Percentiles rank a stretch among this genome's conserved stretches.
phyloP scores from a whole-genome alignment of 2,888 invertebrate species.

The Eupithecia vulgata region DNA sequence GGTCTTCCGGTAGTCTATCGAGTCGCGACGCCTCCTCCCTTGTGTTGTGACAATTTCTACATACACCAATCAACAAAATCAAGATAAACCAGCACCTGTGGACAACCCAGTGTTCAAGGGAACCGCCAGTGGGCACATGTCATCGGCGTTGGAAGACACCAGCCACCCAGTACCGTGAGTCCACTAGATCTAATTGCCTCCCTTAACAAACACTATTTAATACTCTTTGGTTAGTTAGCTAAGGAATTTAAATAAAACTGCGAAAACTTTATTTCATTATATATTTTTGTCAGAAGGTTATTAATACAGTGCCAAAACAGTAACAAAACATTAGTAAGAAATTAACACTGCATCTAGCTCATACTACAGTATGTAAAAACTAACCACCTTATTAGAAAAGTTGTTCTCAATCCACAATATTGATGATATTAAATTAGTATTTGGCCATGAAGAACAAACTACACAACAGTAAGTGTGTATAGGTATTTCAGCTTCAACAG shows the following conservation, averaged over 20 bases:
- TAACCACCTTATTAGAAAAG: slow-evolving; percentile 31
- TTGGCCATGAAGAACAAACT: neutral
- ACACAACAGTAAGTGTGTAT: neutral
- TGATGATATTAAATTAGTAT: neutral
- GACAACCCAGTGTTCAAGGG: no score
- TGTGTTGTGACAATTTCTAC: no score
- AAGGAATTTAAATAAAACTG: slow-evolving; percentile 64
- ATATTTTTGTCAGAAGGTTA: slow-evolving; percentile 84
- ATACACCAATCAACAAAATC: no score
- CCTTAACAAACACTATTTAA: no score
- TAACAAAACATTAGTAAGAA: slow-evolving; percentile 84
- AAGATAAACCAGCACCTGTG: no score
- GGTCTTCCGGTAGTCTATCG: no score
- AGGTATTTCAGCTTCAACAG: neutral
- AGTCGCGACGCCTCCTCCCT: no score
- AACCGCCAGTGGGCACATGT: no score
- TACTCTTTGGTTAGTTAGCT: neutral
- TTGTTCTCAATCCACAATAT: slow-evolving; percentile 9
- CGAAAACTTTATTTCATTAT: slow-evolving; percentile 77
- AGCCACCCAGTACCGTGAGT: no score
- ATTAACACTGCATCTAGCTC: slow-evolving; percentile 82
- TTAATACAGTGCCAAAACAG: slow-evolving; percentile 84
- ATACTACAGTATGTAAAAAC: slow-evolving; percentile 72
- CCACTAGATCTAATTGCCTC: no score
- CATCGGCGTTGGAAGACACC: no score